Base-by-base conservation (phyloP, 2,113 vertebrate genomes). In the Epinephelus moara region DNA sequence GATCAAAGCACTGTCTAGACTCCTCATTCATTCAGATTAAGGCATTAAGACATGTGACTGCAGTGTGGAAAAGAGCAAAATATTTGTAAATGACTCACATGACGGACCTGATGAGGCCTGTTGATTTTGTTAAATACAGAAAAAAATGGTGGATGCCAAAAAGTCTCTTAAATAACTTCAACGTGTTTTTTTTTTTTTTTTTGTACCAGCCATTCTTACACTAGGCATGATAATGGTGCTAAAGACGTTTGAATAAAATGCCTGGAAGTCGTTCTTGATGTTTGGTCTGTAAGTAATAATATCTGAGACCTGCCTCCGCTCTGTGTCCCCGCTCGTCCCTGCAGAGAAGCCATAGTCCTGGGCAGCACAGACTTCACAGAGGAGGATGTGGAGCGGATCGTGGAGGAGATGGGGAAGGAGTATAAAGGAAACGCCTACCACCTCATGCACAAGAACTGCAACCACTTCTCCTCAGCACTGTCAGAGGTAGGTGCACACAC, bases 361-460 rank as follows among this genome's bases (percentile, higher is more conserved):
- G 98, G 98, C 81, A 99, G 96, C 91, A 99, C 98, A 18, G 98
- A 99, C 94, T 99, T 99, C 86, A 97, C 97, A 72, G 98, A 99
- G 91, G 97, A 99, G 75, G 98, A 99, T 50, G 93, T 99, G 94
- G 98, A 99, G 94, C 97, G 97, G 80, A 99, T 99, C 67, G 96
- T 99, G 77, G 98, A 99, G 94, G 98, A 99, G 88, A 96, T 99
- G 95, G 98, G 98, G 79, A 99, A 99, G 88, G 98, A 99, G 89
- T 99, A 98, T 93, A 99, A 97, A 95, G 98, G 98, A 85, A 99
- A 99, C 56, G 97, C 98, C 75, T 99, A 99, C 92, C 98, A 99
- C 88, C 96, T 99, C 90, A 99, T 99, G 98, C 98, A 99, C 96
- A 99, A 99, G 96, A 99, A 99, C 96, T 99, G 98, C 94, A 99